phyloP scores from a whole-genome alignment of 2,888 invertebrate genomes.

The Monopis laevigella region DNA sequence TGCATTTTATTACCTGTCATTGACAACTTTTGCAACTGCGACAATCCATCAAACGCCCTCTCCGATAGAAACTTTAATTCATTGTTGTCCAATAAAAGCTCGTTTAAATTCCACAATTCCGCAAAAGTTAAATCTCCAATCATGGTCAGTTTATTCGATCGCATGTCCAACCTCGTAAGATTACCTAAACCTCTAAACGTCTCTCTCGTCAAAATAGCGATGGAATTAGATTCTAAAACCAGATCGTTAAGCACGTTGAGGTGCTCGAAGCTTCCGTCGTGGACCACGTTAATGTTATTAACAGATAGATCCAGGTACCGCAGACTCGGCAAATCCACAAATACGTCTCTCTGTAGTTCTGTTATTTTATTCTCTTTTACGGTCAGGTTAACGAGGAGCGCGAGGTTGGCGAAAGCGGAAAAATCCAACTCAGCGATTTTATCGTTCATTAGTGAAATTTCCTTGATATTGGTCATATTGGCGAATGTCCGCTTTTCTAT shows the following conservation, averaged over 20 bases:
- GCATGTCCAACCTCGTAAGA: constrained; percentile 78
- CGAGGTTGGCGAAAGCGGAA: constrained; percentile 78
- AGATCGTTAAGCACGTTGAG: constrained; percentile 78
- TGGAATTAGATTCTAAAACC: constrained; percentile 80
- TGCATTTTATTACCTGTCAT: constrained; percentile 82
- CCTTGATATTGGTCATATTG: constrained; percentile 75
- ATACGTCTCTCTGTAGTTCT: constrained; percentile 79
- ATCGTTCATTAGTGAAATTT: constrained; percentile 76
- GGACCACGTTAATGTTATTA: constrained; percentile 85
- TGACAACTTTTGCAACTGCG: constrained; percentile 75
- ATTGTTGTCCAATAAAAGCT: constrained; percentile 76
- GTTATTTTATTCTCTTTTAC: constrained; percentile 81
- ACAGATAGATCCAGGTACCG: constrained; percentile 83
- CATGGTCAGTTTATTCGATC: constrained; percentile 79
- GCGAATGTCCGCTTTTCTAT: constrained; percentile 79
- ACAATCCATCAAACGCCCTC: constrained; percentile 80
- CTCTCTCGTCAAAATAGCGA: constrained; percentile 78
- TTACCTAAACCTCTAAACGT: constrained; percentile 80
- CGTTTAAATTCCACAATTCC: constrained; percentile 78
- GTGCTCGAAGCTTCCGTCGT: constrained; percentile 85
- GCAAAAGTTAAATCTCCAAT: constrained; percentile 83
- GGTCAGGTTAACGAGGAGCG: constrained; percentile 74
- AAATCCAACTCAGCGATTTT: constrained; percentile 75
- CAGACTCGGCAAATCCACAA: constrained; percentile 77
- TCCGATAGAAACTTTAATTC: constrained; percentile 78